phyloP scores from a whole-genome alignment of 2,888 invertebrate genomes.

The Eretmocerus hayati region DNA sequence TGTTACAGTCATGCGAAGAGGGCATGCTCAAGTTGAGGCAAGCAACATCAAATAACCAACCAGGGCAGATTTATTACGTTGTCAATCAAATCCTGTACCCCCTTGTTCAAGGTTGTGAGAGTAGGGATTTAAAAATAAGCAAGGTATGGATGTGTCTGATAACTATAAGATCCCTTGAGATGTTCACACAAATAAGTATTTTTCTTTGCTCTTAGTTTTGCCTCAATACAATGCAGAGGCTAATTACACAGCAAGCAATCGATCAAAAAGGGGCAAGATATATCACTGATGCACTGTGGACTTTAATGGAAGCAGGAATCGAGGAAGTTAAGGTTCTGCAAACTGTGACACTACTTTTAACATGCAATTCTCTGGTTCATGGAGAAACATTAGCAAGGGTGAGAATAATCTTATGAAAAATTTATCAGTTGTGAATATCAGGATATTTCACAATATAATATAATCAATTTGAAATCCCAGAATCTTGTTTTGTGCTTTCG shows the following conservation, averaged over 20 bases:
- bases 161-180: too few relatives aligned
- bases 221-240: conserved; percentile 85
- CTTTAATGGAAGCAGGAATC: conserved; percentile 86
- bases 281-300: conserved; percentile 89
- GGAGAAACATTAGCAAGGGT: conserved; percentile 92
- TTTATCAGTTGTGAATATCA: not conserved
- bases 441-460: not conserved
- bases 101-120: conserved; percentile 94
- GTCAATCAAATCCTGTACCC: conserved; percentile 94
- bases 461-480: conserved; percentile 48
- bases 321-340: conserved; percentile 95
- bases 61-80: conserved; percentile 78
- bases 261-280: conserved; percentile 89
- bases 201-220: conserved; percentile 62
- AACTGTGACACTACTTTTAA: conserved; percentile 87
- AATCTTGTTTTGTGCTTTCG: conserved; percentile 93
- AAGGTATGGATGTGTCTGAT: conserved; percentile 54
- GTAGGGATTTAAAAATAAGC: conserved; percentile 91
- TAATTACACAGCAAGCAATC: conserved; percentile 84
- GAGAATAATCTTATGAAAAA: conserved; percentile 31
- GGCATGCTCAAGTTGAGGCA: conserved; percentile 79
- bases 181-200: not conserved
- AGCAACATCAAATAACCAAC: conserved; percentile 67
- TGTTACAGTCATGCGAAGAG: conserved; percentile 86
- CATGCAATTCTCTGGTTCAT: conserved; percentile 91